Conservation (phyloP, 1,140 invertebrate species). For the Pogonognathellus flavescens region DNA sequence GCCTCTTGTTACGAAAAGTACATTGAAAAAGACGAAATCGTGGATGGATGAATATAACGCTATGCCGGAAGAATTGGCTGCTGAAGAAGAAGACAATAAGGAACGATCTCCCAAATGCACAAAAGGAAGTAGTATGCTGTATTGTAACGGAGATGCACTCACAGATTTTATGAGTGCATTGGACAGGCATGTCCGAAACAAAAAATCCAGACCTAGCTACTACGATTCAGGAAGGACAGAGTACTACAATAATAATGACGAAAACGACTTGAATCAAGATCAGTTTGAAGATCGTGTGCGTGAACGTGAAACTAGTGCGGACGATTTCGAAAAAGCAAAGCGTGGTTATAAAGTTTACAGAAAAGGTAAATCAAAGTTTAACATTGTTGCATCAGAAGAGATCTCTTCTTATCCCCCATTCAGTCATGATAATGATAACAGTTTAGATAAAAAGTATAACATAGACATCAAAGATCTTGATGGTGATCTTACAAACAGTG, state of each 20-base stretch:
- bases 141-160: constrained; percentile 28
- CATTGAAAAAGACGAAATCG: constrained; percentile 10
- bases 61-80: background rate
- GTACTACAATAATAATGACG: background rate
- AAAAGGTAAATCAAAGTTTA: constrained; percentile 29
- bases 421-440: background rate
- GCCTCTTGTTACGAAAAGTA: constrained; percentile 11
- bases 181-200: background rate
- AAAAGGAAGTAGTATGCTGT: constrained; percentile 22
- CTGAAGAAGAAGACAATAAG: background rate
- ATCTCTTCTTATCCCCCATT: background rate
- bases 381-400: background rate
- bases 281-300: no score
- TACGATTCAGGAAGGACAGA: background rate
- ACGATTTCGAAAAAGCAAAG: background rate
- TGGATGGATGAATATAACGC: constrained; percentile 9
- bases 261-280: background rate
- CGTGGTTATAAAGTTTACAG: background rate
- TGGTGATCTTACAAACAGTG: background rate
- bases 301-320: background rate
- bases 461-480: background rate
- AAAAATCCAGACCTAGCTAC: background rate
- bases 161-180: constrained; percentile 13
- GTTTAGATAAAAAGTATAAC: background rate
- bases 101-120: background rate